These are phyloP conservation scores for Lasioglossum malachurum DNA, from an alignment of 2,888 invertebrate genomes.

Conservation along the genomic window DNA sequence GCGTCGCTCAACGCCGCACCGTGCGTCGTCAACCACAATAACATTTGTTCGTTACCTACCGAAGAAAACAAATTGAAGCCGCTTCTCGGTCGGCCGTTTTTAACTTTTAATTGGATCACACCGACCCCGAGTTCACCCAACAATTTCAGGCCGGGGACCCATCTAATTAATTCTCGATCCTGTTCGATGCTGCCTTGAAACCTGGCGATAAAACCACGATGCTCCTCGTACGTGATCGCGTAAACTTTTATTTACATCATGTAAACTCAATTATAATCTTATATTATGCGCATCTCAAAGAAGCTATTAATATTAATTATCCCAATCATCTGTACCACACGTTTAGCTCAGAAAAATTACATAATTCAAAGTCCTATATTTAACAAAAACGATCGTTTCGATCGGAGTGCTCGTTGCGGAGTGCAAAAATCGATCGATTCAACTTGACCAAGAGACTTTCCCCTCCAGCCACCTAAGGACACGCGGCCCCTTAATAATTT, in stretches of 20 bases:
- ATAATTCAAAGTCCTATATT: not conserved
- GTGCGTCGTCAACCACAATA: conserved; percentile 61
- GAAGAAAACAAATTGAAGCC: conserved; percentile 68
- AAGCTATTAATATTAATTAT: not conserved
- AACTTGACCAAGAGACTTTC: not conserved
- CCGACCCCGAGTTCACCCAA: conserved; percentile 40
- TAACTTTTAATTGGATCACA: conserved; percentile 73
- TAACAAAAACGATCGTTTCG: too few relatives aligned
- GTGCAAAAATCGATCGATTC: not conserved
- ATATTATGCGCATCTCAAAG: not conserved
- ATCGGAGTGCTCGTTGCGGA: not conserved
- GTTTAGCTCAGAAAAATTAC: not conserved
- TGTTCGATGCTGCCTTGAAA: conserved; percentile 29
- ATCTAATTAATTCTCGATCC: conserved; percentile 68
- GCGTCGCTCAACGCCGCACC: conserved; percentile 18
- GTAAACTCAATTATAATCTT: not conserved
- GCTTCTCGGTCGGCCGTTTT: conserved; percentile 59
- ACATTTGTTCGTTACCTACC: conserved; percentile 59
- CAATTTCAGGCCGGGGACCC: conserved; percentile 40
- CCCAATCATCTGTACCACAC: not conserved
- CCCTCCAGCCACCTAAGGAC: not conserved
- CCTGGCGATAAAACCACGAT: not conserved
- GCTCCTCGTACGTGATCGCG: not conserved
- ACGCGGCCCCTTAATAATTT: conserved; percentile 27
- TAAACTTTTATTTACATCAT: not conserved